Percentiles rank a stretch among this genome's conserved stretches.
phyloP scores from a whole-genome alignment of 2,888 invertebrate species.

The Teleogryllus oceanicus region DNA sequence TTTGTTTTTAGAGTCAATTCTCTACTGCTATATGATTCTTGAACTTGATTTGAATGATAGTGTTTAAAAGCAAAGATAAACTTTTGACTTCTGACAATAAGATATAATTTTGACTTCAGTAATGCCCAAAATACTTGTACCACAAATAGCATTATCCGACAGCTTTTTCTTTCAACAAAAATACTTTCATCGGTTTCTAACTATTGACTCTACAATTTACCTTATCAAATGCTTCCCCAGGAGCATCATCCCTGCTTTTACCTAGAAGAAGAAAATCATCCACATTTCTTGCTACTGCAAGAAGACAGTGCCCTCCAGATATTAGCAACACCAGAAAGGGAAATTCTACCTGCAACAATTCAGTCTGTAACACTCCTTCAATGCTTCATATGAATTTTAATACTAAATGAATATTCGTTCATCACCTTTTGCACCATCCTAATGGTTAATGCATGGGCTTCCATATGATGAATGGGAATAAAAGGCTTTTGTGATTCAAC shows the following conservation, averaged over 20 bases:
- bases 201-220: constrained; percentile 48
- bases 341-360: constrained; percentile 59
- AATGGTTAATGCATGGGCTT: constrained; percentile 91
- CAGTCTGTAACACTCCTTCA: background rate
- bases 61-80: no score
- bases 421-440: constrained; percentile 65
- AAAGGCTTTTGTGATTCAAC: constrained; percentile 68
- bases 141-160: background rate
- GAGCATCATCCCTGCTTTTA: constrained; percentile 75
- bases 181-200: background rate
- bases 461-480: constrained; percentile 98
- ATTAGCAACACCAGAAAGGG: constrained; percentile 86
- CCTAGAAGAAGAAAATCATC: constrained; percentile 79
- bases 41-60: no score
- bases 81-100: no score
- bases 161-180: background rate
- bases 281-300: constrained; percentile 69
- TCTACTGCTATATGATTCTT: no score
- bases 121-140: no score
- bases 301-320: constrained; percentile 89
- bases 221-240: constrained; percentile 93
- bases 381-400: background rate
- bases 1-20: no score
- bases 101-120: no score
- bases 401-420: background rate